These are phyloP conservation scores for Peucedramus taeniatus DNA, from an alignment of 2,113 vertebrate species.

Conservation along the genomic window DNA sequence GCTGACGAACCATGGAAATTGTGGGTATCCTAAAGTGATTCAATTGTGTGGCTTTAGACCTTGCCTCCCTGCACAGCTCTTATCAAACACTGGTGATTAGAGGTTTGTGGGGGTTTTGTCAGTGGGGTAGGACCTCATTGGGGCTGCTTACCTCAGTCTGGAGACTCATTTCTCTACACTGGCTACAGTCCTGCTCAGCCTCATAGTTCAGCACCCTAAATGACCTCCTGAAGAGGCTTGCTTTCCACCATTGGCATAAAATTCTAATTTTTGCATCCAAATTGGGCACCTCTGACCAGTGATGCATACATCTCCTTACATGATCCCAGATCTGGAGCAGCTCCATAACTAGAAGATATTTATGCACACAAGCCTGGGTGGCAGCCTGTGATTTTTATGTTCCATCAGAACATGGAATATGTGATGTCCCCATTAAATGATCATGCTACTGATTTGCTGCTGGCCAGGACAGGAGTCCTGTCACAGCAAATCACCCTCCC, in stretches of 20 bases:
- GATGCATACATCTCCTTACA: neutral
- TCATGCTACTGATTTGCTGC: neutral
- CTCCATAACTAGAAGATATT: neutral
- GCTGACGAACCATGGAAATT: neutral
- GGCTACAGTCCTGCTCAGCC: neutral
- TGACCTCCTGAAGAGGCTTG: neutral
- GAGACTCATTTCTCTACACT: neutral
- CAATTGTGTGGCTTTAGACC: neutral
- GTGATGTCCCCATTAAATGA: neutral
- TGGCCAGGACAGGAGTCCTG: neutral
- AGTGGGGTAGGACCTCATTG: neutral
- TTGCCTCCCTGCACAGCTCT: neutral
- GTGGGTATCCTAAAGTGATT: neutral
- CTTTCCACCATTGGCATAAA: neutral
- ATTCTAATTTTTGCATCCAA: neutral
- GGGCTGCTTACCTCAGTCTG: neutral
- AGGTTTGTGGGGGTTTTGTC: neutral
- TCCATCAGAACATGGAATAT: neutral
- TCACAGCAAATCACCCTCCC: neutral
- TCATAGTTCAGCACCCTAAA: neutral
- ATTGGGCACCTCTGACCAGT: neutral
- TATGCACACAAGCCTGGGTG: neutral
- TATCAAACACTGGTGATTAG: neutral
- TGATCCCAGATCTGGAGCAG: neutral
- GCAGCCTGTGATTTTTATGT: neutral